Evolutionary conservation across 1,140 invertebrate genomes (phyloP).

Genomic region (Drosophila repletoides): DNA sequence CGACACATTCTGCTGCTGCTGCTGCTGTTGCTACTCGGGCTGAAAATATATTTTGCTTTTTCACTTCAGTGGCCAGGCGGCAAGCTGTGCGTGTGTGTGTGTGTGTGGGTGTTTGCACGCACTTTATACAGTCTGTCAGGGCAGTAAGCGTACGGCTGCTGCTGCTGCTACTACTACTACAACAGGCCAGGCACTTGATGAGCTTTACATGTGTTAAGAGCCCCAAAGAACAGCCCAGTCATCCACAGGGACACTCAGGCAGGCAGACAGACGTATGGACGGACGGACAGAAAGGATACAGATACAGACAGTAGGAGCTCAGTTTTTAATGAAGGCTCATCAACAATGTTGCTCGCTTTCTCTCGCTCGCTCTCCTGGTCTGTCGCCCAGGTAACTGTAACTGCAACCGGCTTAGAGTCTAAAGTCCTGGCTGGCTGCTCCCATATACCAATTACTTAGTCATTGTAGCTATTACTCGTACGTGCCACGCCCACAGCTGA

Average conservation of each 20-base stretch:
- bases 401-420: conserved; percentile 16
- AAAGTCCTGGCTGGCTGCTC: background rate
- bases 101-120: conserved; percentile 1
- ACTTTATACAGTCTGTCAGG: conserved; percentile 39
- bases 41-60: conserved; percentile 18
- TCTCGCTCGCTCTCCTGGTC: no score
- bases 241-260: background rate
- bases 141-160: conserved; percentile 33
- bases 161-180: no score
- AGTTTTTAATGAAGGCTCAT: conserved; percentile 75
- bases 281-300: background rate
- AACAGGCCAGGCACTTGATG: conserved; percentile 67
- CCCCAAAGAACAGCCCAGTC: conserved; percentile 2
- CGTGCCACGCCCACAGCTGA: background rate
- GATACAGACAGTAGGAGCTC: conserved; percentile 6
- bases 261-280: background rate
- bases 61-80: conserved; percentile 41
- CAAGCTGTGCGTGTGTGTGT: conserved; percentile 2
- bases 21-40: no score
- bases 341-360: conserved; percentile 53
- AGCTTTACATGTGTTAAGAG: conserved; percentile 38
- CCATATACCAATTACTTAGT: conserved; percentile 45
- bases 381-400: conserved; percentile 21
- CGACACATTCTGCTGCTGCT: conserved; percentile 1
- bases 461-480: conserved; percentile 47